Evolutionary conservation across 2,797 vertebrate species (phyloP), one percentile per base, ranked within the genome.

Genomic region (Ataeniobius toweri): DNA sequence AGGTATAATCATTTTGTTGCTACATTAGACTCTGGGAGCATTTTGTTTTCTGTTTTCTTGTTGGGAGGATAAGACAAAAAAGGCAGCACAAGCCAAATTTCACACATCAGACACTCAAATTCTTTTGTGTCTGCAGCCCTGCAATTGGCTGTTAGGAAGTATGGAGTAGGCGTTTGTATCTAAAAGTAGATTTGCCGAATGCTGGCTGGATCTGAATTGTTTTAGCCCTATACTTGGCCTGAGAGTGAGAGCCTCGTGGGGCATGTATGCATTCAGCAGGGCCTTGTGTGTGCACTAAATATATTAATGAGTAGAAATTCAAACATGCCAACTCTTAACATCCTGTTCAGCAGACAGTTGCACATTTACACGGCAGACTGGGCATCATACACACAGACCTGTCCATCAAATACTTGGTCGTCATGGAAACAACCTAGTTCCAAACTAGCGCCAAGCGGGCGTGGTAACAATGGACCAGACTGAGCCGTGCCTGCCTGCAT

Each of bases 401-500:
- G 93, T 94, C 94, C 89, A 76, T 95, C 93, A 95, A 92, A 89
- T 90, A 80, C 80, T 80, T 36, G 78, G 90, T 95, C 41, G 78
- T 86, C 91, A 94, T 94, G 91, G 94, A 90, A 95, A 95, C 94
- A 94, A 94, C 94, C 94, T 89, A 94, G 89, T 93, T 94, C 86
- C 86, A 79, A 88, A 88, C 84, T 82, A 85, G 90, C 59, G 59
- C 85, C 73, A 79, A 88, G 90, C 83, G 78, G 84, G 74, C 75
- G 83, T 81, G 83, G 86, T 58, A 71, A 76, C 70, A 91, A 90
- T 84, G 85, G 85, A 91, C 79, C 88, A 93, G 65, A 88, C 80
- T 80, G 85, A 92, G 85, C 78, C 3, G 48, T 74, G 85, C 31
- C 86, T 82, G 87, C 84, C 9, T 68, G 65, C 39, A 22, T 68